Base-by-base conservation (phyloP, 2,797 vertebrate genomes). In the Mus caroli region DNA sequence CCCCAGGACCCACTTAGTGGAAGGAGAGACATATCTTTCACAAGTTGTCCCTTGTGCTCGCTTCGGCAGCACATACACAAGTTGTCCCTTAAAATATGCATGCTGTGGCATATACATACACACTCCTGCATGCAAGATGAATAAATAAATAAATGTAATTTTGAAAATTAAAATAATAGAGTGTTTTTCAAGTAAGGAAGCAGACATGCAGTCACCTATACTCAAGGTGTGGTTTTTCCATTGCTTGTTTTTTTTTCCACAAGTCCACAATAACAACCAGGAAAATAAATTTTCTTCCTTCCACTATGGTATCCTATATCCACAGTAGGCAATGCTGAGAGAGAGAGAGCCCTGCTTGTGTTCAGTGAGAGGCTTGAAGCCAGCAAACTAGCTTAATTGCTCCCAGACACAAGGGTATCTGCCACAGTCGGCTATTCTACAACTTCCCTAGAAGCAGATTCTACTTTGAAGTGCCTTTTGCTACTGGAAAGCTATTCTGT, bases 141-240 rank as follows among this genome's bases (percentile, higher is more conserved):
- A n/a, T 50, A 50, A 52, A 69, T 26, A 54, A 54, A n/a, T 69
- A 69, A 73, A 87, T 19, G 22, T 37, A 19, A 54, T 40, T 12
- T 37, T 71, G 54, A 46, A 60, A 58, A 13, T 58, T 40, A 31
- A 90, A 95, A 93, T 67, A 69, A 84, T 77, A 94, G 24, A 91
- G 92, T 78, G 11, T 34, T 92, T 92, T 86, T 88, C 28, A 82
- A 84, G 58, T 8, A 90, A 28, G 22, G 10, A 93, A 85, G 60
- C 34, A 54, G 3, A 83, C n/a, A 46, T 28, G 31, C 58, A n/a
- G 7, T 9, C 37, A 22, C 58, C 6, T 73, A 17, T 52, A 69
- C 46, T 92, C 17, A 3, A 19, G 50, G 26, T 58, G 82, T 96
- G 77, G 19, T 4, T 76, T 94, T 83, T 26, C 73, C 17, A 37